phyloP scores from a whole-genome alignment of 2,113 vertebrate genomes.

The Anas platyrhynchos region DNA sequence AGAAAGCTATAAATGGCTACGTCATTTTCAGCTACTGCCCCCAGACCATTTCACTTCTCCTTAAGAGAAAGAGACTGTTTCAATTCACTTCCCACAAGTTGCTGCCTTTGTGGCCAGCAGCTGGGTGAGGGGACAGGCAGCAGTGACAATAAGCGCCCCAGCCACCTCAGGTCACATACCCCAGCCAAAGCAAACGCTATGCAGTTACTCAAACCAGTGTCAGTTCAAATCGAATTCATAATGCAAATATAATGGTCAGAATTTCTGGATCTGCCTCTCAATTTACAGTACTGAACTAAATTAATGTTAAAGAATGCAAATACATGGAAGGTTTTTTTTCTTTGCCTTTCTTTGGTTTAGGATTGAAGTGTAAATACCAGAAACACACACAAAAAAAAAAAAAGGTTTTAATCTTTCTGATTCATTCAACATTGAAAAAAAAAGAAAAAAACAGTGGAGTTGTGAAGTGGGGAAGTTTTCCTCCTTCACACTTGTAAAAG shows the following conservation, averaged over 20 bases:
- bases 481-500: background rate
- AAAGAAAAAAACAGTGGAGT: background rate
- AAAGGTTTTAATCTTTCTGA: background rate
- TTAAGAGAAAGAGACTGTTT: background rate
- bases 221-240: background rate
- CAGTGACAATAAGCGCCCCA: background rate
- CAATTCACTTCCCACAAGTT: background rate
- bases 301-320: background rate
- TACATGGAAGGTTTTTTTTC: background rate
- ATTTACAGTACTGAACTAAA: background rate
- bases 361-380: background rate
- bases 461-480: background rate
- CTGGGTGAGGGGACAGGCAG: background rate
- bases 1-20: rapidly evolving
- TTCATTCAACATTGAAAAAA: background rate
- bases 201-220: background rate
- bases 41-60: background rate
- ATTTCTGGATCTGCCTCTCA: background rate
- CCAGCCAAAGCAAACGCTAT: background rate
- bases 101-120: background rate
- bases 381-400: background rate
- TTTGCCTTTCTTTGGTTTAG: background rate
- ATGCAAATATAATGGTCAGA: background rate
- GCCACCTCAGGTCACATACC: background rate
- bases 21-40: background rate